Conservation (phyloP, 2,113 vertebrate genomes). For the Probosciger aterrimus region DNA sequence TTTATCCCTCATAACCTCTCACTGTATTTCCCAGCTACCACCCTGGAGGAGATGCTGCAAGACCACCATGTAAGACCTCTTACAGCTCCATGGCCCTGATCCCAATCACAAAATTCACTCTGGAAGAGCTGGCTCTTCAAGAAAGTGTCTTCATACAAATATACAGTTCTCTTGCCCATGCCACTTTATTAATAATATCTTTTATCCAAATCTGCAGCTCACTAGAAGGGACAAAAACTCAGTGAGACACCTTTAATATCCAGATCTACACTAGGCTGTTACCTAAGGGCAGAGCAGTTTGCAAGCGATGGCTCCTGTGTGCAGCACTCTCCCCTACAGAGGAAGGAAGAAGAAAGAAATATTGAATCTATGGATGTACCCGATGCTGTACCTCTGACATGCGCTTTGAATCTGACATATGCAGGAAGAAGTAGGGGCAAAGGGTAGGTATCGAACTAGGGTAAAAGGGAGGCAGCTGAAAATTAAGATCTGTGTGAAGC, state of each 20-base stretch:
- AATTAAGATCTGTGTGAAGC: conserved; percentile 5
- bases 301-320: neutral
- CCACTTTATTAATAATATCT: neutral
- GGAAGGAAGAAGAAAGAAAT: fast-evolving
- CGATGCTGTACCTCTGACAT: fast-evolving
- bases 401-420: neutral
- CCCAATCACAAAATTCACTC: neutral
- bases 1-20: neutral
- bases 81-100: fast-evolving
- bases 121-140: neutral
- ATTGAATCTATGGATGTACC: fast-evolving
- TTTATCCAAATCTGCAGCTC: neutral
- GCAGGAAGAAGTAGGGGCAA: neutral
- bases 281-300: neutral
- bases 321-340: neutral
- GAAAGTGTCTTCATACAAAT: neutral
- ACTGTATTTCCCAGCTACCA: neutral
- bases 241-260: fast-evolving
- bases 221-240: neutral
- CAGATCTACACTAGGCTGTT: neutral
- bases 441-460: neutral
- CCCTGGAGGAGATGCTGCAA: neutral
- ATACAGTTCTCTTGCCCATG: fast-evolving
- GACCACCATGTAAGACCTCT: neutral
- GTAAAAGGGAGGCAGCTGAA: neutral